Base-by-base conservation (phyloP, 2,113 vertebrate species). In the Polypterus senegalus region DNA sequence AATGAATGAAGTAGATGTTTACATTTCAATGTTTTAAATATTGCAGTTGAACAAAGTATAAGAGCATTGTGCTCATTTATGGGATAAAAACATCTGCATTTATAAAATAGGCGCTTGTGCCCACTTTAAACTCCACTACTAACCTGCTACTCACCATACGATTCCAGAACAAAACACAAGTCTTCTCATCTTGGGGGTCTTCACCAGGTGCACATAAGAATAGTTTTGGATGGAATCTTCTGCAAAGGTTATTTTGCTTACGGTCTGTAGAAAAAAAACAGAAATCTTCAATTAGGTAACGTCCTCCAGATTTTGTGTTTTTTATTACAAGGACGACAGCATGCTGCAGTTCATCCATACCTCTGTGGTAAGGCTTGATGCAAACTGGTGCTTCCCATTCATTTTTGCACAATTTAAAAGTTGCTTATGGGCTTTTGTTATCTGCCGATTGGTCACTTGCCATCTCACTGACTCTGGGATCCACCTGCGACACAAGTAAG, bases 161-260 rank as follows among this genome's bases (percentile, higher is more conserved):
- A 83, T 63, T 59, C 81, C 80, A 3, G 75, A 81, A 63, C 77
- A 76, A 46, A 87, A 54, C 0, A 81, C 81, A 70, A 87, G 81
- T 60, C 73, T 81, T 52, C 81, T 72, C 54, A 89, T 65, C 65
- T 73, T 64, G 0, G 74, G 79, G 0, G 84, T 88, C 62, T 59
- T 82, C 54, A 89, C 71, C 68, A 89, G 73, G 64, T 89, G 81
- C 54, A 86, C 62, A 72, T 87, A 89, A 0, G 85, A 85, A 61
- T 77, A 74, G 46, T 57, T 77, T 52, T 52, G 58, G 3, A 60
- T 46, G 9, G 27, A 48, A 4, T 3, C 46, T 51, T 73, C 71
- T 1, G 1, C 1, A 1, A 1, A 3, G 46, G 66, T 6, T 7
- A 11, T 48, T 59, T 64, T 59, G 61, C 60, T 60, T 8, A 70